These are phyloP conservation scores for Thereva unica DNA, from an alignment of 2,888 invertebrate species.

Conservation along the genomic window DNA sequence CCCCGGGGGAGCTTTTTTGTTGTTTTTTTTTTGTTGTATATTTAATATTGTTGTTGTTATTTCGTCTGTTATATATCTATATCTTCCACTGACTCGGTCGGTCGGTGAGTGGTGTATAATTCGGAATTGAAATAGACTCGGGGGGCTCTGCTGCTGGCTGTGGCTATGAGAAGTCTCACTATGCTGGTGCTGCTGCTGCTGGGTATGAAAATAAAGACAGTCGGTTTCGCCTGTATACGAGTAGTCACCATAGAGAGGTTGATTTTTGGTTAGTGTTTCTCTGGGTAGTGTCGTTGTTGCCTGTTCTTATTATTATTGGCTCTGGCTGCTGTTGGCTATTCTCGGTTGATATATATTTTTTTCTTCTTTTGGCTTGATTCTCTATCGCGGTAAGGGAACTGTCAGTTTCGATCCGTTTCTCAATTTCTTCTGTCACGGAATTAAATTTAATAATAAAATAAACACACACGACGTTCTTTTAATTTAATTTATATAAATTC, in stretches of 20 bases:
- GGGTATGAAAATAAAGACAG: constrained; percentile 23
- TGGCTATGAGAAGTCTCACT: no score
- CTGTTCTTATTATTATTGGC: background rate
- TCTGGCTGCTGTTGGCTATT: constrained; percentile 13
- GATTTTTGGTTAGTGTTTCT: background rate
- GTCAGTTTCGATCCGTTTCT: constrained; percentile 34
- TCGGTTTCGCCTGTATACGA: constrained; percentile 11
- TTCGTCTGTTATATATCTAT: no score
- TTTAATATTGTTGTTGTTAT: no score
- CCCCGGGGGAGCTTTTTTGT: constrained; percentile 26
- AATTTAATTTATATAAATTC: no score
- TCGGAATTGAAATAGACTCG: no score
- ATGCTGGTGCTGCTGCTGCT: no score
- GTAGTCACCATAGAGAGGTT: constrained; percentile 22
- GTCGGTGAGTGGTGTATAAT: no score
- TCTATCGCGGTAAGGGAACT: constrained; percentile 30
- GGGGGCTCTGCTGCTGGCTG: no score
- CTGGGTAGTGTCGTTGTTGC: constrained; percentile 24
- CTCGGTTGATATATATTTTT: constrained; percentile 14
- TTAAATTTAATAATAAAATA: background rate
- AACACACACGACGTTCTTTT: no score
- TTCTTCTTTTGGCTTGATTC: constrained; percentile 10
- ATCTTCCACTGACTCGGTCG: no score
- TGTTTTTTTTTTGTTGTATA: no score
- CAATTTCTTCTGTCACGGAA: constrained; percentile 14